These are phyloP conservation scores for Chrysopa pallens DNA, from an alignment of 1,140 invertebrate genomes.

Conservation along the genomic window DNA sequence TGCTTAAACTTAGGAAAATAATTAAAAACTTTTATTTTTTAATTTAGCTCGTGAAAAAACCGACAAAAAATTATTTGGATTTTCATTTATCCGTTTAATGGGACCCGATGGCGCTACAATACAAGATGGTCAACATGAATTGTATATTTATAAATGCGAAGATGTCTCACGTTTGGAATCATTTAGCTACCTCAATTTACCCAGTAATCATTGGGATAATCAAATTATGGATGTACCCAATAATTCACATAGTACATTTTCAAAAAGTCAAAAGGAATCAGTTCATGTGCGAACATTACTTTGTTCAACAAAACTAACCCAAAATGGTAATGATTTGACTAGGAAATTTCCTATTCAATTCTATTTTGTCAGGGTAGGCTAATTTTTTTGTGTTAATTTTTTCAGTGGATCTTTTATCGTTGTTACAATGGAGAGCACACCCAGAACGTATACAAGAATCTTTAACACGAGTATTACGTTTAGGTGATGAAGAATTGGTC, in stretches of 20 bases:
- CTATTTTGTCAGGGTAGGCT: no score
- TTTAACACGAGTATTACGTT: constrained; percentile 52
- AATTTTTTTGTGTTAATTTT: no score
- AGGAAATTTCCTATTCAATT: background rate
- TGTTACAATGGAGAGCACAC: constrained; percentile 79
- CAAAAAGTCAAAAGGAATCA: constrained; percentile 65
- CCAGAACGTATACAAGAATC: constrained; percentile 75
- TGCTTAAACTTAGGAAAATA: no score
- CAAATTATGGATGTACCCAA: constrained; percentile 22
- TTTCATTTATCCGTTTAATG: constrained; percentile 81
- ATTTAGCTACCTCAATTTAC: constrained; percentile 53
- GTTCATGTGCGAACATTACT: constrained; percentile 68
- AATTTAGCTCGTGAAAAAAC: constrained; percentile 65
- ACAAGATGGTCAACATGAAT: constrained; percentile 68
- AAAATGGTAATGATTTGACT: constrained; percentile 48
- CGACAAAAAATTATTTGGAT: constrained; percentile 82
- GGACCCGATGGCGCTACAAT: constrained; percentile 75
- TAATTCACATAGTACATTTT: constrained; percentile 32
- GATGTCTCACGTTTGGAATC: constrained; percentile 56
- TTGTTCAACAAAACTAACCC: constrained; percentile 89
- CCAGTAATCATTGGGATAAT: constrained; percentile 40
- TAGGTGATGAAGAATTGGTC: constrained; percentile 81
- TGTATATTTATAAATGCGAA: constrained; percentile 87
- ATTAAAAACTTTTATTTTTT: constrained; percentile 6
- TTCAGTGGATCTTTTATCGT: constrained; percentile 65